These are phyloP conservation scores for Metellina segmentata DNA, from an alignment of 2,888 invertebrate species.

Conservation along the genomic window DNA sequence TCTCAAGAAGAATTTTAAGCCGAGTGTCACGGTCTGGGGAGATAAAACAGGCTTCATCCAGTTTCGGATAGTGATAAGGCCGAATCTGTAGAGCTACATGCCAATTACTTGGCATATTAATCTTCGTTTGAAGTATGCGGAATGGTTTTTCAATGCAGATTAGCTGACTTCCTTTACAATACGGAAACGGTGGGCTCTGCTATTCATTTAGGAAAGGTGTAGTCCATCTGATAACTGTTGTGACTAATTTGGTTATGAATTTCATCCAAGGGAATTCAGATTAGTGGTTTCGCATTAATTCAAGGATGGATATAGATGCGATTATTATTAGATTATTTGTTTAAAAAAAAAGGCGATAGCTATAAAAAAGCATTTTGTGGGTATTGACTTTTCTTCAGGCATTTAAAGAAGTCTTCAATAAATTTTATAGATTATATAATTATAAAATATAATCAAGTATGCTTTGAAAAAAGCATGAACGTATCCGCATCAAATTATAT, in stretches of 20 bases:
- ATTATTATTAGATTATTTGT: too few relatives aligned
- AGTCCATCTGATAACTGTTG: not conserved
- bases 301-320: too few relatives aligned
- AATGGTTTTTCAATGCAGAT: conserved; percentile 29
- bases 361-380: too few relatives aligned
- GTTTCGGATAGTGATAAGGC: conserved; percentile 8
- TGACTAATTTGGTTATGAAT: not conserved
- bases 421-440: too few relatives aligned
- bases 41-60: conserved; percentile 2
- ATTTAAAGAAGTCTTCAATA: too few relatives aligned
- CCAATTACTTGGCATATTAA: conserved; percentile 38
- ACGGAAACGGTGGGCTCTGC: conserved; percentile 1
- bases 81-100: conserved; percentile 4
- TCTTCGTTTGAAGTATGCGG: not conserved
- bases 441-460: too few relatives aligned
- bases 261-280: not conserved
- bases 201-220: not conserved
- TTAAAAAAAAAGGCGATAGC: too few relatives aligned
- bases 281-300: too few relatives aligned
- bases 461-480: too few relatives aligned
- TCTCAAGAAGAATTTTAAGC: conserved; percentile 26
- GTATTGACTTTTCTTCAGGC: too few relatives aligned
- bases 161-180: not conserved
- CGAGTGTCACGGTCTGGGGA: conserved; percentile 2
- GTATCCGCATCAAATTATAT: too few relatives aligned